phyloP scores from a whole-genome alignment of 1,140 invertebrate genomes.

The Pseudomyrmex concolor region DNA sequence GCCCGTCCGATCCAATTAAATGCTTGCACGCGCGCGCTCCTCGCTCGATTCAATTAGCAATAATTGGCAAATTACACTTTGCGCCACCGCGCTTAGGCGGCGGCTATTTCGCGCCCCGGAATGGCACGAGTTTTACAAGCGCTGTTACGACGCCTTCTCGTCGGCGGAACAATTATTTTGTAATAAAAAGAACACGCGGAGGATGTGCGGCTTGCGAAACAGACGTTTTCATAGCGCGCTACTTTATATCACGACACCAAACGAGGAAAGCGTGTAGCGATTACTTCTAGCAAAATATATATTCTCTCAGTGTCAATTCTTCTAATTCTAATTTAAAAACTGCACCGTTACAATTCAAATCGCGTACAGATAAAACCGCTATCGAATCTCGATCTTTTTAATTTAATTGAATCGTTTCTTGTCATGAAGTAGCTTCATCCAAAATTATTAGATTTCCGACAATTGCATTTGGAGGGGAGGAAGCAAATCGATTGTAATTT shows the following conservation, averaged over 20 bases:
- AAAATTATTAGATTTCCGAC: conserved; percentile 15
- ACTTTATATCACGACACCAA: not conserved
- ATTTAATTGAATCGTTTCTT: not conserved
- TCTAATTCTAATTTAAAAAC: no score
- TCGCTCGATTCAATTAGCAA: conserved; percentile 69
- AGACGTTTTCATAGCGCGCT: not conserved
- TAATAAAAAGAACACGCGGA: conserved; percentile 21
- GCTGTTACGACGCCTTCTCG: conserved; percentile 8
- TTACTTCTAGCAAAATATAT: no score
- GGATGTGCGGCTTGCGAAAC: conserved; percentile 2
- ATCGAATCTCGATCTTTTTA: no score
- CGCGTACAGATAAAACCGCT: no score
- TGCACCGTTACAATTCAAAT: no score
- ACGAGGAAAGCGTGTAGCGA: not conserved
- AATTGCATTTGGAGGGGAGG: conserved; percentile 13
- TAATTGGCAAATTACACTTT: conserved; percentile 68
- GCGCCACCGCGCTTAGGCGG: conserved; percentile 10
- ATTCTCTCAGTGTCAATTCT: no score
- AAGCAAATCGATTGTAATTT: conserved; percentile 22
- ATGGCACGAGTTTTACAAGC: conserved; percentile 27
- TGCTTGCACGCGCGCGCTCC: conserved; percentile 10
- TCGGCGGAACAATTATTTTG: conserved; percentile 30
- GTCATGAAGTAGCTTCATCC: not conserved
- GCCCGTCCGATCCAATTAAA: conserved; percentile 65
- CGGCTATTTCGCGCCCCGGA: conserved; percentile 18